Base-by-base conservation (phyloP, 2,797 vertebrate species). In the Micromesistius poutassou region DNA sequence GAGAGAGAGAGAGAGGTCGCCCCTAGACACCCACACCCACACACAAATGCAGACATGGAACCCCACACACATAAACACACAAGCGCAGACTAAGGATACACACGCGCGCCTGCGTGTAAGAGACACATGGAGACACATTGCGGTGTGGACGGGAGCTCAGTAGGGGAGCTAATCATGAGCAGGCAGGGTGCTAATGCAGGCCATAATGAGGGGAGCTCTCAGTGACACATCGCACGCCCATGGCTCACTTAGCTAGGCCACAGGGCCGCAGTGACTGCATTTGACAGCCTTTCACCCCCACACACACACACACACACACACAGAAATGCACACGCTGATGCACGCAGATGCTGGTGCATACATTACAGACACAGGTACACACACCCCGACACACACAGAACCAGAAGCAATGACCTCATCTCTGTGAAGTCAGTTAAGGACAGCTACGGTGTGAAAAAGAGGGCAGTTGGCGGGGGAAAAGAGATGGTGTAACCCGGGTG, bases 151-250 rank as follows among this genome's bases (percentile, higher is more conserved):
- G 84, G 82, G 73, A 83, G 84, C 93, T 89, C 91, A 86, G 88
- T 73, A 50, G 92, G 93, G 91, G 88, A 38, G 88, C 85, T 94
- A 94, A 95, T 95, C 93, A 93, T 91, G 89, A 84, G 85, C 84
- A 89, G 85, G 87, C 86, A 84, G 91, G 93, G 89, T 83, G 87
- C 91, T 94, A 93, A 95, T 94, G 92, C 88, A 83, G 89, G 86
- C 86, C 87, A 91, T 94, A 93, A 94, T 91, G 93, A 94, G 87
- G 74, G 79, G 77, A 89, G 87, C 74, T 80, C 83, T 88, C 83
- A 79, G 90, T 91, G 90, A 90, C 88, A 89, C 85, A 87, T 89
- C 83, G 85, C 84, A 87, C 87, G 85, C 84, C 84, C 81, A 74
- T 73, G 55, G 83, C 77, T 75, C 82, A 78, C 84, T 82, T 81